Evolutionary conservation across 2,113 vertebrate species (phyloP).

Genomic region (Meriones unguiculatus): DNA sequence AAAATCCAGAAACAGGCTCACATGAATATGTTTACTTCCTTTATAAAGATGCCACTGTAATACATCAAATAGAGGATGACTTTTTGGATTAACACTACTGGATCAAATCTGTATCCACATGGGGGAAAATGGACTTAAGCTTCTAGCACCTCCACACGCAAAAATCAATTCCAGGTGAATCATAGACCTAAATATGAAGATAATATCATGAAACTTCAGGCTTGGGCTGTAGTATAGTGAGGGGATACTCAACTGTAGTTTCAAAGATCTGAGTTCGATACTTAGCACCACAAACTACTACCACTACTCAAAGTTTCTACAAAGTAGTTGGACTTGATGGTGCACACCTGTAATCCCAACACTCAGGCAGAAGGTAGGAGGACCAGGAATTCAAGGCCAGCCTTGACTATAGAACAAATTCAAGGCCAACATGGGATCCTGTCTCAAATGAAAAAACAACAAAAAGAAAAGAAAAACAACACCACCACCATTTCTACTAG

Average conservation of each 20-base stretch:
- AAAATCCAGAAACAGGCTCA: neutral
- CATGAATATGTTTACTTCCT: neutral
- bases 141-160: neutral
- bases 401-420: neutral
- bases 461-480: too few species aligned
- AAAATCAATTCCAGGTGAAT: conserved; percentile 34
- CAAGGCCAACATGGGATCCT: neutral
- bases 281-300: neutral
- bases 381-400: neutral
- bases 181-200: conserved; percentile 12
- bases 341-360: neutral
- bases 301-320: neutral
- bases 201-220: conserved; percentile 14
- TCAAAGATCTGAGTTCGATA: neutral
- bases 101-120: neutral
- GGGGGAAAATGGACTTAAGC: neutral
- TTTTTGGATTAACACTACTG: neutral
- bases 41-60: neutral
- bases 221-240: neutral
- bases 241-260: neutral
- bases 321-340: neutral
- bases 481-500: neutral
- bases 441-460: neutral
- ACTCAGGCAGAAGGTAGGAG: neutral
- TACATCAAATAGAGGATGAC: neutral